Base-by-base conservation (phyloP, 2,888 invertebrate species). In the Orthosia gothica region DNA sequence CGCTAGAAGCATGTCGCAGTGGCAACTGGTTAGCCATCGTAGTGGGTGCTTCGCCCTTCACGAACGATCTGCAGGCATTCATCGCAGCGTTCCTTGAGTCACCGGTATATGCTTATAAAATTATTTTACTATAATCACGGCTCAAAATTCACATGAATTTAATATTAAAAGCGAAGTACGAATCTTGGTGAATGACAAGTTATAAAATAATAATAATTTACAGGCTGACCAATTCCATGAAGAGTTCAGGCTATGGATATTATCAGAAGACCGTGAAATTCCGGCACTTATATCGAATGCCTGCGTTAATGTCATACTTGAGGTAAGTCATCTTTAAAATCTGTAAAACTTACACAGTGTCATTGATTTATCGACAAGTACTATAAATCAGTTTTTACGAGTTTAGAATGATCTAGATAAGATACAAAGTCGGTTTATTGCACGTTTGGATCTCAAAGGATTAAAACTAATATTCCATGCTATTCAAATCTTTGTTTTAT, bases 221-320 rank as follows among this genome's bases (percentile, higher is more conserved):
- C 85, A 95, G 95, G 81, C 76, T 11, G 93, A 91, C 57, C 91
- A 93, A 50, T 92, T 91, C 55, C 90, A 89, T 70, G 92, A 94
- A 49, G 95, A 95, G 5, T 95, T 95, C 75, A 96, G 97, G 45
- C 94, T 99, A 54, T 99, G 99, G 99, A 95, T 99, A 76, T 98
- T 99, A 12, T 98, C 98, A 0, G 99, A 99, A 93, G 97, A 98
- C 1, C 98, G 98, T 80, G 97, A 97, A 1, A 98, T 99, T 88
- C 98, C 98, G 16, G 97, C 98, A 7, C 97, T 98, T 18, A 96
- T 99, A 54, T 97, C 98, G 12, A 98, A 98, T 90, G 97, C 97
- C 68, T 98, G 98, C 90, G 96, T 98, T 40, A 99, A 98, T 80
- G 94, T 97, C 23, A 92, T 96, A 63, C 90, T 96, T 23, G 97